Conservation (phyloP, 2,888 invertebrate species). For the Malthinus seriepunctatus region DNA sequence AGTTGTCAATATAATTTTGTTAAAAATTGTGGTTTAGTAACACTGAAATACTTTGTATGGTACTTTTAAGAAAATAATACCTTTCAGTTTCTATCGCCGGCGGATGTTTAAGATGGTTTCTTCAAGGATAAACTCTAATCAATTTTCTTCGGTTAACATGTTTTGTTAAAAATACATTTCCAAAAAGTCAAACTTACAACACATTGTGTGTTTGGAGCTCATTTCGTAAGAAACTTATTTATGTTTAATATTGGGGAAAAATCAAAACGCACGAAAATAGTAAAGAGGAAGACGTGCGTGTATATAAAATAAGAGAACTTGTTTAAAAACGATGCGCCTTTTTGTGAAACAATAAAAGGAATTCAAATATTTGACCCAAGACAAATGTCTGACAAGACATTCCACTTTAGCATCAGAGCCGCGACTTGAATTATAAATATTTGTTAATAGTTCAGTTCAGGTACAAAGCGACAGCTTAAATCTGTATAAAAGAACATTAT, state of each 20-base stretch:
- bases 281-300: neutral
- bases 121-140: slow-evolving; percentile 8
- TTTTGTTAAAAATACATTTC: neutral
- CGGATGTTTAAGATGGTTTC: slow-evolving; percentile 5
- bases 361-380: slow-evolving; percentile 48
- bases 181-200: too few relatives aligned
- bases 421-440: slow-evolving; percentile 50
- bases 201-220: too few relatives aligned
- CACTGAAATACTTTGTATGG: neutral
- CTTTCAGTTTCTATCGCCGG: neutral
- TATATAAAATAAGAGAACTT: slow-evolving; percentile 22
- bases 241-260: slow-evolving; percentile 3
- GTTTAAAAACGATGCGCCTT: slow-evolving; percentile 32
- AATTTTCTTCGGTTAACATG: slow-evolving; percentile 2
- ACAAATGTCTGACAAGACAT: slow-evolving; percentile 53
- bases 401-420: slow-evolving; percentile 47
- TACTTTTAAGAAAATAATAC: neutral
- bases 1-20: slow-evolving; percentile 40
- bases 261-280: slow-evolving; percentile 14
- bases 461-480: slow-evolving; percentile 30
- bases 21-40: slow-evolving; percentile 1
- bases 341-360: slow-evolving; percentile 48
- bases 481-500: slow-evolving; percentile 8
- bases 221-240: too few relatives aligned
- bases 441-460: slow-evolving; percentile 47